Conservation (phyloP, 2,888 invertebrate genomes). For the Harmothoe impar region DNA sequence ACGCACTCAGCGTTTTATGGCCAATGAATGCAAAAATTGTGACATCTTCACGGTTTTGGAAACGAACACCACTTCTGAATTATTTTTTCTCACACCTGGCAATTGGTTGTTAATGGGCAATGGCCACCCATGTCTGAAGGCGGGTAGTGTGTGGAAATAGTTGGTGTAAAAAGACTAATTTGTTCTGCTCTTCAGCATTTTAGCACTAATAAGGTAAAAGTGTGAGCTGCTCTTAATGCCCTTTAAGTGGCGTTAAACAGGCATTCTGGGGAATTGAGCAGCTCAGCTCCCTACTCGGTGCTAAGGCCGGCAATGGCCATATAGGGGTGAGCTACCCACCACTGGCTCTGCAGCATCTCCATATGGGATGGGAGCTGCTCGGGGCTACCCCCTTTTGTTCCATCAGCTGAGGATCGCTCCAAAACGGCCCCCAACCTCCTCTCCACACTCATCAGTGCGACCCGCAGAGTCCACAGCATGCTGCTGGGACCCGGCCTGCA, state of each 20-base stretch:
- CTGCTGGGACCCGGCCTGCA: not conserved
- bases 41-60: not conserved
- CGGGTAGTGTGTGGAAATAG: not conserved
- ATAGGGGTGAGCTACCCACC: not conserved
- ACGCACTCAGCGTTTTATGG: not conserved
- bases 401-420: not conserved
- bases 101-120: constrained; percentile 12
- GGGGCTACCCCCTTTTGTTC: not conserved
- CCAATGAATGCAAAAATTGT: too few relatives aligned
- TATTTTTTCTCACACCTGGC: not conserved
- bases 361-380: constrained; percentile 11
- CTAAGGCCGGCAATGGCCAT: not conserved
- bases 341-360: not conserved
- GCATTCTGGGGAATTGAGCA: not conserved
- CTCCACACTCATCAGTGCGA: not conserved
- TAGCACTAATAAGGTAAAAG: constrained; percentile 14
- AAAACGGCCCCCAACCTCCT: not conserved
- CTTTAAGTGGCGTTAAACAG: not conserved
- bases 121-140: not conserved
- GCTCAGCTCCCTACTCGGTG: not conserved
- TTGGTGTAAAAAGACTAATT: constrained; percentile 27
- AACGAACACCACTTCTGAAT: not conserved
- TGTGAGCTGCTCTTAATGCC: not conserved
- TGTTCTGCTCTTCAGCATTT: not conserved
- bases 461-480: not conserved